A percentile compares a stretch with the other conserved stretches of the same genome.
phyloP scores from a whole-genome alignment of 2,888 invertebrate genomes.

The Brassicogethes aeneus region DNA sequence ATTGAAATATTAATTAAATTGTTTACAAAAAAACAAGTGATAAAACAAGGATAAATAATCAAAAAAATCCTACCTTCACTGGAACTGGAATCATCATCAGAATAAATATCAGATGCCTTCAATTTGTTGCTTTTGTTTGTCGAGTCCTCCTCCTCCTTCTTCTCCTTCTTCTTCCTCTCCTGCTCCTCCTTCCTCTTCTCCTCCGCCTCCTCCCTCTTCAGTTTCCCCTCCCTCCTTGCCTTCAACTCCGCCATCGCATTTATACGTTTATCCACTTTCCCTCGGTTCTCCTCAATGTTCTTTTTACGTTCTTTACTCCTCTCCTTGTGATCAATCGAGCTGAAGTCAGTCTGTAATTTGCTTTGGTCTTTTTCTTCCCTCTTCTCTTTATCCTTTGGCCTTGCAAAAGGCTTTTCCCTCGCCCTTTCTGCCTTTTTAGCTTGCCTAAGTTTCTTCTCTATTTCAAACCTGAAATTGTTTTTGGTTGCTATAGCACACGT shows the following conservation, averaged over 20 bases:
- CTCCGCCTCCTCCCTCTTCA: conserved; percentile 51
- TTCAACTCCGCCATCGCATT: conserved; percentile 90
- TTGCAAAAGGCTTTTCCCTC: conserved; percentile 50
- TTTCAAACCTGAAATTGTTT: conserved; percentile 65
- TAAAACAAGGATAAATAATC: too few relatives aligned
- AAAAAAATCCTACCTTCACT: conserved; percentile 46
- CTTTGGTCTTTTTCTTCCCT: conserved; percentile 60
- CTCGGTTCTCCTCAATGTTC: conserved; percentile 79
- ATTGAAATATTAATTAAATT: too few relatives aligned
- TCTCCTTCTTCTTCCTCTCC: conserved; percentile 51
- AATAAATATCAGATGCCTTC: conserved; percentile 93
- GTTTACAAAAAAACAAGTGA: too few relatives aligned
- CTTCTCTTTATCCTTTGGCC: conserved; percentile 65
- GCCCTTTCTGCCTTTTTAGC: conserved; percentile 69
- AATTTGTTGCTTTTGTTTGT: conserved; percentile 65
- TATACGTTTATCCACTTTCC: conserved; percentile 72
- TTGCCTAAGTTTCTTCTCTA: conserved; percentile 83
- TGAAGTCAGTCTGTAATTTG: conserved; percentile 35
- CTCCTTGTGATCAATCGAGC: conserved; percentile 60
- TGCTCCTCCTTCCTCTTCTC: conserved; percentile 49
- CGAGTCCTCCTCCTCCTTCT: conserved; percentile 44
- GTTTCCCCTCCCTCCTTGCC: conserved; percentile 84
- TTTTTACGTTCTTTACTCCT: conserved; percentile 80
- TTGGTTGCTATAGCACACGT: too few relatives aligned
- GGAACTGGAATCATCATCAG: conserved; percentile 60